Evolutionary conservation across 1,140 invertebrate species (phyloP).

Genomic region (Heliconius himera): DNA sequence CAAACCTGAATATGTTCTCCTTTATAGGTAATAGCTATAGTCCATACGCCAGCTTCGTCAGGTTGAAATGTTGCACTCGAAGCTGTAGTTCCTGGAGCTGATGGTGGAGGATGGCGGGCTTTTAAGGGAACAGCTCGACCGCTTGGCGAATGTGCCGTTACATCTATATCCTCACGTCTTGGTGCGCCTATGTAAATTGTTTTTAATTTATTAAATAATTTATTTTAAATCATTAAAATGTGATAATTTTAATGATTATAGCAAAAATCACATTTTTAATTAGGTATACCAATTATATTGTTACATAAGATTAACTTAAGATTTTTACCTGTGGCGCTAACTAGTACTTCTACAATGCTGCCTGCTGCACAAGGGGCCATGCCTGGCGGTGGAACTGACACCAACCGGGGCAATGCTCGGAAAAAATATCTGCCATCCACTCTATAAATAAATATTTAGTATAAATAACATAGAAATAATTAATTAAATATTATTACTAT

Average conservation of each 20-base stretch:
- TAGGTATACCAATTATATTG: neutral
- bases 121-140: conserved; percentile 83
- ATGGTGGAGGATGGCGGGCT: conserved; percentile 68
- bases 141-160: conserved; percentile 94
- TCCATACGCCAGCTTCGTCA: conserved; percentile 98
- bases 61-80: conserved; percentile 96
- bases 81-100: conserved; percentile 71
- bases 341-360: conserved; percentile 96
- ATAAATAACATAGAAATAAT: neutral
- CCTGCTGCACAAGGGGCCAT: conserved; percentile 97
- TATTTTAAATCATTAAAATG: neutral
- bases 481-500: neutral
- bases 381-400: conserved; percentile 92
- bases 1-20: conserved; percentile 93
- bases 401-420: conserved; percentile 91
- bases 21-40: conserved; percentile 97
- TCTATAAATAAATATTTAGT: conserved; percentile 48
- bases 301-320: conserved; percentile 84
- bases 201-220: neutral
- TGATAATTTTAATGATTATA: too few species aligned
- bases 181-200: conserved; percentile 85
- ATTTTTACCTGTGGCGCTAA: conserved; percentile 88
- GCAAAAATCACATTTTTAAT: too few species aligned
- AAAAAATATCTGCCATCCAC: conserved; percentile 88
- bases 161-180: conserved; percentile 91